phyloP scores from a whole-genome alignment of 2,113 vertebrate genomes.

The Brachionichthys hirsutus region DNA sequence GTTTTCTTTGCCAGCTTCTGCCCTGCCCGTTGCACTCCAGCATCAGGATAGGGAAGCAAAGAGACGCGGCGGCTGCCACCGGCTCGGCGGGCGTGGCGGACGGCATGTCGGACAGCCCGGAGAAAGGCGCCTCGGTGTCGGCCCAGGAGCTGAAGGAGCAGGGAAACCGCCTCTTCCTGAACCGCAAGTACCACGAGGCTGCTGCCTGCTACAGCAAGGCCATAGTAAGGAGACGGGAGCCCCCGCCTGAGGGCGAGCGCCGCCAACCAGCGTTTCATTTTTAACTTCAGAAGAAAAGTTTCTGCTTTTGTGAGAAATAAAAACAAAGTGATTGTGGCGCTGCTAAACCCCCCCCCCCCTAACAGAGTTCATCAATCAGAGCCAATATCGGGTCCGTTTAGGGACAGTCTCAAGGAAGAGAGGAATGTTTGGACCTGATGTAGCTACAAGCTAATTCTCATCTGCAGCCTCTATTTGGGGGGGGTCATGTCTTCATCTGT shows the following conservation, averaged over 20 bases:
- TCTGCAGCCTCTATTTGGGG: no score
- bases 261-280: no score
- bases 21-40: neutral
- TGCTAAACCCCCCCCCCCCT: no score
- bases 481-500: neutral
- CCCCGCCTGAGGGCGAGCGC: neutral
- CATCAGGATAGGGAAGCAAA: conserved; percentile 69
- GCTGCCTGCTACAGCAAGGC: conserved; percentile 88
- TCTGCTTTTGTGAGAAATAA: no score
- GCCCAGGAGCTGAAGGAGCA: conserved; percentile 94
- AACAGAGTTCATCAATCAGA: no score
- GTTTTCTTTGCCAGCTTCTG: conserved; percentile 2
- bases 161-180: conserved; percentile 90
- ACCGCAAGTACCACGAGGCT: conserved; percentile 90
- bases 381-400: no score
- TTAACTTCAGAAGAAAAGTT: no score
- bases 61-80: conserved; percentile 43
- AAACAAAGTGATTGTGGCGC: no score
- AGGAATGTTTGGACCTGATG: no score
- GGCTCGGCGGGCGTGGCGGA: conserved; percentile 67
- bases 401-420: no score
- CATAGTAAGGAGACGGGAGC: conserved; percentile 78
- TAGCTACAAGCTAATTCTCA: no score
- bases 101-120: conserved; percentile 82
- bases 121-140: conserved; percentile 82